These are phyloP conservation scores for Cygnus buccinator DNA, from an alignment of 2,113 vertebrate species.

Conservation along the genomic window DNA sequence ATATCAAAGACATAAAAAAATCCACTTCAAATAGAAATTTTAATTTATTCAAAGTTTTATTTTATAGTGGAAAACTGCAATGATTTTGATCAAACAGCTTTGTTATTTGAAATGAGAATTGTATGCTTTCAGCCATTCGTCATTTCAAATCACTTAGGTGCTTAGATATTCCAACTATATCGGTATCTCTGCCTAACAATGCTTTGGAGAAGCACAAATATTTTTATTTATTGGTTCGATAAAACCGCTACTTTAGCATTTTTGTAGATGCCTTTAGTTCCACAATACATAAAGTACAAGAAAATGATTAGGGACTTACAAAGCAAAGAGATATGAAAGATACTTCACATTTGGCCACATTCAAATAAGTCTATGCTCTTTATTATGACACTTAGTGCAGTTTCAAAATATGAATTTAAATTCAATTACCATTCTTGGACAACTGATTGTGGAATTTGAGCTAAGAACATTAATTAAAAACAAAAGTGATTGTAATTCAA, in stretches of 20 bases:
- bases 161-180: background rate
- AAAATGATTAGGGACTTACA: background rate
- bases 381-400: background rate
- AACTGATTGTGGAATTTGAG: background rate
- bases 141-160: background rate
- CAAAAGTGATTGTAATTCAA: background rate
- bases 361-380: background rate
- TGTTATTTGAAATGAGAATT: background rate
- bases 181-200: background rate
- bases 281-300: background rate
- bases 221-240: background rate
- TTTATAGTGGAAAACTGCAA: background rate
- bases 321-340: background rate
- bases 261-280: background rate
- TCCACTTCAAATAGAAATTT: background rate
- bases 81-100: background rate
- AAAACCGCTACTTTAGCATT: background rate
- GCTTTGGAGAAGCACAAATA: background rate
- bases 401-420: background rate
- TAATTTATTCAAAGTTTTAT: background rate
- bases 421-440: background rate
- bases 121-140: rapidly evolving
- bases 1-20: background rate
- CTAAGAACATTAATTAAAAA: background rate
- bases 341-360: background rate